Base-by-base conservation (phyloP, 2,888 invertebrate species). In the Dolichopus griseipennis region DNA sequence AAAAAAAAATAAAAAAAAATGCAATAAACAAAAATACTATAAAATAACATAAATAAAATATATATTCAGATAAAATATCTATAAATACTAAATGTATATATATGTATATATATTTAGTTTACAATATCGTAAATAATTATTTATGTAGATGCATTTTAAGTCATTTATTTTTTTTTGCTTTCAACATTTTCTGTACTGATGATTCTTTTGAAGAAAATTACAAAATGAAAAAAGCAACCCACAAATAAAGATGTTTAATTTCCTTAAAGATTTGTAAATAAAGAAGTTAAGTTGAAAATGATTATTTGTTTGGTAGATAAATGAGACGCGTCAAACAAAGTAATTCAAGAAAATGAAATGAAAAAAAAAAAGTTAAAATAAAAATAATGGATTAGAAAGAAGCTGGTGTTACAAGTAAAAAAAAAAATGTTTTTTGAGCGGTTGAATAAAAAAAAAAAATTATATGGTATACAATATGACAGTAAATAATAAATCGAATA, bases 51-150 rank as follows among this genome's bases (percentile, higher is more conserved):
- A 41, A 41, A 12, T 15, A 9, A 2, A 18, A 52, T 52, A 52
- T n/a, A 52, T 37, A 37, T 8, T 37, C 10, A 10, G 37, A 12
- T 37, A 12, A 5, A 37, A 37, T 37, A 37, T 37, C 10, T 37
- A 37, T 37, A 12, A 9, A 37, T 37, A 27, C 37, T 37, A 5
- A 7, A 5, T 37, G 37, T 12, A 52, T 6, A 52, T 52, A 52
- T 52, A 52, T 52, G 18, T 18, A 52, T n/a, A 52, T 52, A 52
- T 52, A 52, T 52, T 52, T 12, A 52, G n/a, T 52, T 52, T 15
- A 52, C 52, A 52, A 52, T 52, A 52, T 52, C 52, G 52, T 52
- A 52, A 52, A 52, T 52, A 52, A 52, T 52, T 52, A 52, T 52
- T 52, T 52, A 52, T 37, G 27, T 27, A 27, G 27, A 37, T 37